phyloP scores from a whole-genome alignment of 2,797 vertebrate species.

The Perodicticus potto region DNA sequence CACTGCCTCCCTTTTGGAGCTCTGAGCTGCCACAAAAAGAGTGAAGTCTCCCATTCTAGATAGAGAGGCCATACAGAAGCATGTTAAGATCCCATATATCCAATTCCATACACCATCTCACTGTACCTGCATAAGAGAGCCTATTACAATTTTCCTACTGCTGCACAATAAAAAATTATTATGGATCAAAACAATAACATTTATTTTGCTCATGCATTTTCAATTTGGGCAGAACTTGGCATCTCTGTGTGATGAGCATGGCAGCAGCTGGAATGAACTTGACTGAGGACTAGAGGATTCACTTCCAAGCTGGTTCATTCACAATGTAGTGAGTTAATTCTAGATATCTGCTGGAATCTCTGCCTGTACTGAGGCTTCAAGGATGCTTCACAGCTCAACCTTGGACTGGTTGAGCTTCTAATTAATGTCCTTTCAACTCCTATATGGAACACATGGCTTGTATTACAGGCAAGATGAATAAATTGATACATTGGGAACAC shows the following conservation, averaged over 20 bases:
- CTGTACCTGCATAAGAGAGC: neutral
- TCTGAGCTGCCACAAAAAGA: neutral
- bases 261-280: neutral
- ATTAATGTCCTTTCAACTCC: slow-evolving; percentile 86
- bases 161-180: neutral
- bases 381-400: slow-evolving; percentile 21
- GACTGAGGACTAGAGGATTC: neutral
- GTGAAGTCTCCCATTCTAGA: neutral
- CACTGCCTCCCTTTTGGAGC: neutral
- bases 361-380: neutral
- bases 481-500: slow-evolving; percentile 87
- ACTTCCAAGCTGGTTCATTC: neutral
- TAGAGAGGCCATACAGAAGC: neutral
- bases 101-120: neutral
- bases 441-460: slow-evolving; percentile 87
- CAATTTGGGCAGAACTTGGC: neutral
- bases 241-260: neutral
- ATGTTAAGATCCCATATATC: too few species aligned
- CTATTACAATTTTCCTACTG: neutral
- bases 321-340: neutral
- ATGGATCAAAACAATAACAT: neutral
- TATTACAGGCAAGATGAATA: slow-evolving; percentile 85
- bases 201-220: neutral
- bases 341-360: neutral
- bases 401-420: slow-evolving; percentile 83